Percentiles rank a stretch among this genome's conserved stretches.
Evolutionary conservation across 2,888 invertebrate species (phyloP).

Genomic region (Tryphoninae sp.): DNA sequence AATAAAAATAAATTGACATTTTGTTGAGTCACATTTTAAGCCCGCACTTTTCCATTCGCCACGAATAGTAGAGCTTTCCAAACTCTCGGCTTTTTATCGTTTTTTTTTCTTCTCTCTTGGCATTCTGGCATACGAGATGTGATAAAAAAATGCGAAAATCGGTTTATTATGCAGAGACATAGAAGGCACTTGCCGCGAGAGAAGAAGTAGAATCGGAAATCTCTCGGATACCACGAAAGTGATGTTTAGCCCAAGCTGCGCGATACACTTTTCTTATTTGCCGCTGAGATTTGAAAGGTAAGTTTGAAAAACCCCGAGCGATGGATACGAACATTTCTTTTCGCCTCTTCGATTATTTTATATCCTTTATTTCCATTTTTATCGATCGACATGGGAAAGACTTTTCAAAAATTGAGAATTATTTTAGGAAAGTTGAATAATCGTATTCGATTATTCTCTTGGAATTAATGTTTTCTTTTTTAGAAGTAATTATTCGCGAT

Average conservation of each 20-base stretch:
- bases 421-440: too few relatives aligned
- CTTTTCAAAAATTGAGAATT: too few relatives aligned
- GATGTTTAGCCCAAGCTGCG: slow-evolving; percentile 9
- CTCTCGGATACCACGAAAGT: slow-evolving; percentile 7
- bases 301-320: slow-evolving; percentile 39
- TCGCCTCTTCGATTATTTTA: background rate
- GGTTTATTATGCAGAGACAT: slow-evolving; percentile 49
- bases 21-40: background rate
- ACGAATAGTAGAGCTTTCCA: background rate
- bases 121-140: slow-evolving; percentile 1
- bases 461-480: too few relatives aligned
- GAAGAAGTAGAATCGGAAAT: slow-evolving; percentile 5
- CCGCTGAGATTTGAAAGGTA: slow-evolving; percentile 43
- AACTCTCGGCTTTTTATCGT: slow-evolving; percentile 22
- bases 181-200: slow-evolving; percentile 33
- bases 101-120: background rate
- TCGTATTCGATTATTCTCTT: too few relatives aligned
- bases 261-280: slow-evolving; percentile 20
- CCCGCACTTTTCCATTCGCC: background rate
- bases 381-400: background rate
- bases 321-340: slow-evolving; percentile 14
- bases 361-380: background rate
- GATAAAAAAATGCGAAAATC: slow-evolving; percentile 50
- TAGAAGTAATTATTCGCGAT: too few relatives aligned
- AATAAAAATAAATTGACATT: background rate